Evolutionary conservation across 2,888 invertebrate species (phyloP), one percentile per base, ranked within the genome.

Genomic region (Lamproptera curius): DNA sequence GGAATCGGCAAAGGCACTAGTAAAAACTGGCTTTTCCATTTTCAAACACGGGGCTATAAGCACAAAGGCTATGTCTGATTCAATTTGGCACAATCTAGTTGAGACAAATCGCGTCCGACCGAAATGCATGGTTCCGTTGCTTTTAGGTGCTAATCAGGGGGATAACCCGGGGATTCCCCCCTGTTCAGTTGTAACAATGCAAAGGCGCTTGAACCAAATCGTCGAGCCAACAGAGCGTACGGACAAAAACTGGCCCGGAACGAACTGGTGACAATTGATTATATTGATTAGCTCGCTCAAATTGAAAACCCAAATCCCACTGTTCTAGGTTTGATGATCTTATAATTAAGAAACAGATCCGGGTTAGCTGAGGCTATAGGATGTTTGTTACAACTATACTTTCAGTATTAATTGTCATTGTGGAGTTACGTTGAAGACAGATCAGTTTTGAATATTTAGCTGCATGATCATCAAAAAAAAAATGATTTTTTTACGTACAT

Each of bases 101-200:
- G 36, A 26, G 42, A 48, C 38, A 34, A 49, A 40, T 49, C 31
- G 43, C 17, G 20, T 40, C 26, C 36, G 31, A 40, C 36, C 40
- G 26, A 39, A 20, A 49, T 26, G 41, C 51, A 38, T 37, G 42
- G 37, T 42, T 47, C 44, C 44, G 47, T 50, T 38, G 47, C 38
- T 46, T 50, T 46, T 52, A 55, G 47, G 48, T 23, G 48, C 39
- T 42, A 46, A 62, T 59, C 59, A 58, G 46, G 53, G 46, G 53
- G 43, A 54, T 49, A 55, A 54, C 43, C 52, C 52, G 54, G 62
- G 63, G 57, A 61, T 62, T 57, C 59, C 59, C 59, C 59, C 63
- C 62, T 59, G 61, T 59, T 58, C 55, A 58, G 48, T 26, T 50
- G 23, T 54, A 52, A 51, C 48, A 55, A 57, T 55, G 59, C 55